Conservation (phyloP, 2,113 vertebrate genomes). For the Isichthys henryi region DNA sequence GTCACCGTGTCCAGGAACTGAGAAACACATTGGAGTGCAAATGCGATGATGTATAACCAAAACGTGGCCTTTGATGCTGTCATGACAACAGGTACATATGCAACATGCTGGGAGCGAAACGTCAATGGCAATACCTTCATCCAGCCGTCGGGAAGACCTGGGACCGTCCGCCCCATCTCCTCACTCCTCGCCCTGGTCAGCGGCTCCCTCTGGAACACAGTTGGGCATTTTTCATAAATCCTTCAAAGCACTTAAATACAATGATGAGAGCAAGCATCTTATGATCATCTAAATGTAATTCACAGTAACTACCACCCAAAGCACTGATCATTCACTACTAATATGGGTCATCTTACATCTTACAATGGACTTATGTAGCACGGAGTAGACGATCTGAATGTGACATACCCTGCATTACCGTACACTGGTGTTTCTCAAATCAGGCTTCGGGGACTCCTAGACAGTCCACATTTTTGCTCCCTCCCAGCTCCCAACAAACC, state of each 20-base stretch:
- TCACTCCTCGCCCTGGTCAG: conserved; percentile 87
- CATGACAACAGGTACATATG: not conserved
- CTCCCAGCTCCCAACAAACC: not conserved
- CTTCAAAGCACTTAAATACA: not conserved
- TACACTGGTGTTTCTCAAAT: not conserved
- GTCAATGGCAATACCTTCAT: conserved; percentile 72
- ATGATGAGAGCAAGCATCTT: not conserved
- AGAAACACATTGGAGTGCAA: not conserved
- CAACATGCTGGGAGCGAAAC: not conserved
- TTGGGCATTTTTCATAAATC: conserved; percentile 15
- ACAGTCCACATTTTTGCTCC: not conserved
- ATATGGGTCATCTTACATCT: not conserved
- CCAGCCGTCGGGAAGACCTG: conserved; percentile 87
- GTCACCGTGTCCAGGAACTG: conserved; percentile 92
- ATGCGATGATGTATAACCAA: not conserved
- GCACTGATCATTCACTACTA: not conserved
- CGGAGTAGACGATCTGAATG: not conserved
- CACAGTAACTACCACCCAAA: not conserved
- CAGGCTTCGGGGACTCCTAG: not conserved
- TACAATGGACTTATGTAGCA: not conserved
- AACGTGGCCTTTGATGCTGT: not conserved
- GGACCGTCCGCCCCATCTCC: conserved; percentile 88
- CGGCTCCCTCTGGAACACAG: conserved; percentile 67
- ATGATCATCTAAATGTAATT: not conserved
- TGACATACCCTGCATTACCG: not conserved